A percentile compares a stretch with the other conserved stretches of the same genome.
Conservation (phyloP, 2,888 invertebrate species). For the Mythimna impura region DNA sequence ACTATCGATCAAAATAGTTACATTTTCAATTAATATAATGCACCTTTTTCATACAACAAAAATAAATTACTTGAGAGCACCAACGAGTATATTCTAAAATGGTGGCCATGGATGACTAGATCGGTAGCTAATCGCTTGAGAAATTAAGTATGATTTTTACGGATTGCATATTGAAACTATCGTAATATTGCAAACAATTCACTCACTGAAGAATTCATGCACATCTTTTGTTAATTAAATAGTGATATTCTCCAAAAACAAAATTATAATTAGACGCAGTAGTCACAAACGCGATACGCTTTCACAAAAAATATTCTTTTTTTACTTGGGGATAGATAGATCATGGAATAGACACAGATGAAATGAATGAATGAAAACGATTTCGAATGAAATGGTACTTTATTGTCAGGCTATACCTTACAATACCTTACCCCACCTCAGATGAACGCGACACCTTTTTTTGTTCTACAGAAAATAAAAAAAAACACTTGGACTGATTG, state of each 20-base stretch:
- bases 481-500: not conserved
- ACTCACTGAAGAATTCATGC: conserved; percentile 89
- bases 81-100: conserved; percentile 87
- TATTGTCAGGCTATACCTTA: conserved; percentile 11
- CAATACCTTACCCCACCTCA: conserved; percentile 6
- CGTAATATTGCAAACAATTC: conserved; percentile 72
- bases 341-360: conserved; percentile 53
- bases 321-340: conserved; percentile 54
- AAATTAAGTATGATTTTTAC: conserved; percentile 75
- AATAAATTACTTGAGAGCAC: conserved; percentile 80
- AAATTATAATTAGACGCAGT: conserved; percentile 84
- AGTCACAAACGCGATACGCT: conserved; percentile 83
- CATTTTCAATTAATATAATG: conserved; percentile 53
- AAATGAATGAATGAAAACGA: conserved; percentile 46
- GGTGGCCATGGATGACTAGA: conserved; percentile 89
- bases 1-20: conserved; percentile 51
- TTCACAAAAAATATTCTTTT: conserved; percentile 86
- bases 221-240: conserved; percentile 83
- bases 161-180: conserved; percentile 64
- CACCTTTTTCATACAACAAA: conserved; percentile 69
- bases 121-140: conserved; percentile 81
- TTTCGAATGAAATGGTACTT: conserved; percentile 16
- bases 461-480: not conserved
- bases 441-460: not conserved
- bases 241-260: conserved; percentile 72